Evolutionary conservation across 1,140 invertebrate genomes (phyloP).

Genomic region (Drosophila tsacasi): DNA sequence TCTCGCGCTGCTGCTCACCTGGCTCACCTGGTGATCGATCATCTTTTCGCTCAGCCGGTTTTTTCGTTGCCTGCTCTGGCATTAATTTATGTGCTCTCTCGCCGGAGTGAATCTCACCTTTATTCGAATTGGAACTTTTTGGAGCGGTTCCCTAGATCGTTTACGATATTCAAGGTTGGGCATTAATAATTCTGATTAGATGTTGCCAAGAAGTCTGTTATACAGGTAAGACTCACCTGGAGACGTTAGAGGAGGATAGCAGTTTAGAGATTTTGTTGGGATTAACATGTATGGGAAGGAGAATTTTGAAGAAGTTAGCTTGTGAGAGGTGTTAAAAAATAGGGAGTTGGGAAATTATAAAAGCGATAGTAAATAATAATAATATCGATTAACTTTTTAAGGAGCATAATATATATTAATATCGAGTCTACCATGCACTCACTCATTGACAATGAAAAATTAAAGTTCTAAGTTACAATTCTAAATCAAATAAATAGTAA

Average conservation of each 20-base stretch:
- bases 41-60: constrained; percentile 74
- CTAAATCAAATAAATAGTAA: neutral
- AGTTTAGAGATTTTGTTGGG: constrained; percentile 29
- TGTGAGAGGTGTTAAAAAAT: constrained; percentile 7
- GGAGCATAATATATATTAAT: neutral
- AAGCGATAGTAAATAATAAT: too few relatives aligned
- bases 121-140: constrained; percentile 72
- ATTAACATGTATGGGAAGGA: neutral
- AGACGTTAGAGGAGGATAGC: neutral
- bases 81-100: constrained; percentile 72
- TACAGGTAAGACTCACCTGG: constrained; percentile 39
- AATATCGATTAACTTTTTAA: too few relatives aligned
- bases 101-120: constrained; percentile 76
- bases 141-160: constrained; percentile 39
- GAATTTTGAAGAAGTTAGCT: constrained; percentile 37
- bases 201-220: constrained; percentile 50
- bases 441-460: too few relatives aligned
- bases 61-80: constrained; percentile 41
- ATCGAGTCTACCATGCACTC: too few relatives aligned
- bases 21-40: constrained; percentile 71
- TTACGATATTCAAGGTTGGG: constrained; percentile 66
- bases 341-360: neutral
- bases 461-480: neutral
- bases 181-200: constrained; percentile 39
- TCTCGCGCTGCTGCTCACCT: constrained; percentile 24